phyloP scores from a whole-genome alignment of 2,888 invertebrate genomes.

The Rhopalosiphum nymphaeae region DNA sequence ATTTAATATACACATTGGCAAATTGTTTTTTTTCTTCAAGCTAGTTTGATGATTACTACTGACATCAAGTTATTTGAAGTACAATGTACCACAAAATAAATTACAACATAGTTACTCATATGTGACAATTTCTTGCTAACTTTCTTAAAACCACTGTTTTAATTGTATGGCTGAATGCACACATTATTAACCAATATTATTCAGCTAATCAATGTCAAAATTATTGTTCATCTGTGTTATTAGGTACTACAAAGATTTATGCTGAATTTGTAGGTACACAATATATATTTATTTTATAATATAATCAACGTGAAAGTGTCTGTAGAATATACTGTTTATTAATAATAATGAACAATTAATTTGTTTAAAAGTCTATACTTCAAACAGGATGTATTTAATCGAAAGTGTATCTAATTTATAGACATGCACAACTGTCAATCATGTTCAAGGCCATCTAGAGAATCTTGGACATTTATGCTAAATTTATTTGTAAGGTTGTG shows the following conservation, averaged over 20 bases:
- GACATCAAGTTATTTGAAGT: not conserved
- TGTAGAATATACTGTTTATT: not conserved
- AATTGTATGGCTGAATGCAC: constrained; percentile 2
- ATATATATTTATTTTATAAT: not conserved
- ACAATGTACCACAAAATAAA: not conserved
- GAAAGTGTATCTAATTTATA: constrained; percentile 61
- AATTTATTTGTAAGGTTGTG: constrained; percentile 48
- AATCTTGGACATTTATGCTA: constrained; percentile 27
- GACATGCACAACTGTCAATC: constrained; percentile 43
- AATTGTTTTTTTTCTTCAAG: not conserved
- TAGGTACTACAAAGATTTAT: not conserved
- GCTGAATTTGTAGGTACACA: not conserved
- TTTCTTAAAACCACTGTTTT: not conserved
- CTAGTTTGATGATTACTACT: not conserved
- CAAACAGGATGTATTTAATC: constrained; percentile 60
- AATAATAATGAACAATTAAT: constrained; percentile 31
- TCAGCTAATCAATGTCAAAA: not conserved
- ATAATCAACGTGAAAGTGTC: constrained; percentile 27
- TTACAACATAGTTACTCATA: not conserved
- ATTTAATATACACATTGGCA: not conserved
- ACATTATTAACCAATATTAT: constrained; percentile 36
- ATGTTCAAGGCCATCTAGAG: constrained; percentile 49
- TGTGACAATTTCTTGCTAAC: not conserved
- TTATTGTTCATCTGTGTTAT: not conserved
- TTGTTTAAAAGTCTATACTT: not conserved